Evolutionary conservation across 2,113 vertebrate genomes (phyloP).

Genomic region (Burhinus bistriatus): DNA sequence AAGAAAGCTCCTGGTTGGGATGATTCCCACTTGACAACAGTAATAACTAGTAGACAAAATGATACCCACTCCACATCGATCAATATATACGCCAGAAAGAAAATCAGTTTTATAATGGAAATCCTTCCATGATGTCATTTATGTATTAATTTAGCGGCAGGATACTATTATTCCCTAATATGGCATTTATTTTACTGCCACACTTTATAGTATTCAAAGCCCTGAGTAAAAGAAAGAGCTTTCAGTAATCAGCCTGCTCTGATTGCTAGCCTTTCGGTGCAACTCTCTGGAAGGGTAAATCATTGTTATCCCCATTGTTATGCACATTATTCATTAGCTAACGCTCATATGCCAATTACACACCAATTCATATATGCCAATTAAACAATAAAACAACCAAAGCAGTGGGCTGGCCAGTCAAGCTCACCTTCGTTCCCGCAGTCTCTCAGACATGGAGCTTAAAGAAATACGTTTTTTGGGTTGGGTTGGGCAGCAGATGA

Average conservation of each 20-base stretch:
- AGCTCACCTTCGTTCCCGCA: background rate
- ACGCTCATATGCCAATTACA: background rate
- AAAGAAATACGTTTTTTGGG: background rate
- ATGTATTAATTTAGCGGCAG: background rate
- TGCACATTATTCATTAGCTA: background rate
- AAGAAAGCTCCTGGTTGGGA: background rate
- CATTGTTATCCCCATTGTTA: background rate
- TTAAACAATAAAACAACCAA: background rate
- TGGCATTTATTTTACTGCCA: background rate
- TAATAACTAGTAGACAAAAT: background rate
- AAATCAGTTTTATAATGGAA: background rate
- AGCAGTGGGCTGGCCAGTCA: background rate
- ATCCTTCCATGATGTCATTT: background rate
- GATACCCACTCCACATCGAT: background rate
- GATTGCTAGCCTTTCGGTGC: background rate
- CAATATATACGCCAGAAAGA: background rate
- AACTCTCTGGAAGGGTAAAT: background rate
- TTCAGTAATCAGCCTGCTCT: background rate
- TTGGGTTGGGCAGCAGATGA: background rate
- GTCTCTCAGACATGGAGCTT: background rate
- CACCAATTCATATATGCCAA: background rate
- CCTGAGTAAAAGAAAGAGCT: background rate
- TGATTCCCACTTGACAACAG: background rate
- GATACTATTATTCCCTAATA: background rate
- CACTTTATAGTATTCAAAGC: background rate